Base-by-base conservation (phyloP, 2,888 invertebrate genomes). In the Gordius sp. region DNA sequence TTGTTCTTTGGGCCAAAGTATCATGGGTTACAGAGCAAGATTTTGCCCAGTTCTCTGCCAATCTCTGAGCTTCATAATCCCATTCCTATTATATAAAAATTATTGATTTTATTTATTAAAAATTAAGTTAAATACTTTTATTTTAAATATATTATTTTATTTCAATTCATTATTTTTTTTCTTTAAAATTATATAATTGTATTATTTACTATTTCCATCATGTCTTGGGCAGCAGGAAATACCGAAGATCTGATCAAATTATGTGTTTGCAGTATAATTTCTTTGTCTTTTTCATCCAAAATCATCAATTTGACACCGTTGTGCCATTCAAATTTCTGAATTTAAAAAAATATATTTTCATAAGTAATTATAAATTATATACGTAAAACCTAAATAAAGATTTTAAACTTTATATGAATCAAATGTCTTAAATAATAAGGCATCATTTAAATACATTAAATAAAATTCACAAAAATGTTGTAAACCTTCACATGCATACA, bases 31-130 rank as follows among this genome's bases (percentile, higher is more conserved):
- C 20, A 18, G 20, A n/a, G 23, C 47, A 47, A n/a, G n/a, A 4
- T n/a, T n/a, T 47, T 8, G 47, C 47, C 47, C 47, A 47, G 20
- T 47, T 47, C 20, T 47, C 23, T n/a, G 47, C 47, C 23, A 47
- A 47, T 47, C 20, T 47, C 20, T 8, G 16, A n/a, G 47, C 47
- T 20, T 20, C 47, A n/a, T 47, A 13, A 20, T 47, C 4, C 47
- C 47, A 47, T 8, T 20, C 20, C 47, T 47, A 20, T 18, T 33
- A 33, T 13, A 13, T n/a, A n/a, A 13, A 33, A 33, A 33, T 33
- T 13, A 33, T 13, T 13, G 8, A n/a, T 33, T 33, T 33, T 13
- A 33, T 8, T 8, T 8, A n/a, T 13, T 13, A 33, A 33, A 13
- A 33, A 33, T 33, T 33, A n/a, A n/a, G n/a, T n/a, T n/a, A n/a